Conservation (phyloP, 2,797 vertebrate species). For the Buceros bicornis region DNA sequence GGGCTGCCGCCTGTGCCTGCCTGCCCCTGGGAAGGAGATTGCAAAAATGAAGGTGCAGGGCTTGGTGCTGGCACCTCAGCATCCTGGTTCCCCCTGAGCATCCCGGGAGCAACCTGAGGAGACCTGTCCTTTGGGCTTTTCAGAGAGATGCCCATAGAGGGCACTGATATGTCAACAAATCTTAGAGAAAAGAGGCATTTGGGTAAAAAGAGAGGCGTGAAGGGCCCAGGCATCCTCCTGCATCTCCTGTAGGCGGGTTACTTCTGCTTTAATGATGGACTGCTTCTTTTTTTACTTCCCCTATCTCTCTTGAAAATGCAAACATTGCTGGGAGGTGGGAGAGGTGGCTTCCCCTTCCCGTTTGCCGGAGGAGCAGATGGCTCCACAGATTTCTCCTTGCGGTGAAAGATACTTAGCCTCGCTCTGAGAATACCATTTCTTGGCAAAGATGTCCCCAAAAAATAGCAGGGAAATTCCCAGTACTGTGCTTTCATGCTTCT, state of each 20-base stretch:
- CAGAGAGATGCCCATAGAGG: not conserved
- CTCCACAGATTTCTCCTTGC: slow-evolving; percentile 19
- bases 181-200: not conserved
- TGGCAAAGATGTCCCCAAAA: slow-evolving; percentile 16
- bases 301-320: not conserved
- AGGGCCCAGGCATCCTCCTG: not conserved
- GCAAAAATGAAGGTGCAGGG: not conserved
- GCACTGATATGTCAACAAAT: not conserved
- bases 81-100: not conserved
- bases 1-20: not conserved
- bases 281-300: slow-evolving; percentile 13
- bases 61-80: not conserved
- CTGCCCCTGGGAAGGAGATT: not conserved
- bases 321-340: not conserved
- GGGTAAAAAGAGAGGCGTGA: fast-evolving
- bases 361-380: slow-evolving; percentile 50
- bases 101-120: not conserved
- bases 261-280: not conserved
- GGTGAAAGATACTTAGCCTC: not conserved
- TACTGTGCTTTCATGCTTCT: not conserved
- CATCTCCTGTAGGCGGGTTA: not conserved
- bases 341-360: slow-evolving; percentile 12
- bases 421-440: slow-evolving; percentile 15
- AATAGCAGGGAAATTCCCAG: slow-evolving; percentile 47
- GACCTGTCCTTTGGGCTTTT: not conserved